Percentiles rank a stretch among this genome's conserved stretches.
Conservation (phyloP, 2,888 invertebrate species). For the Steinernema hermaphroditum region DNA sequence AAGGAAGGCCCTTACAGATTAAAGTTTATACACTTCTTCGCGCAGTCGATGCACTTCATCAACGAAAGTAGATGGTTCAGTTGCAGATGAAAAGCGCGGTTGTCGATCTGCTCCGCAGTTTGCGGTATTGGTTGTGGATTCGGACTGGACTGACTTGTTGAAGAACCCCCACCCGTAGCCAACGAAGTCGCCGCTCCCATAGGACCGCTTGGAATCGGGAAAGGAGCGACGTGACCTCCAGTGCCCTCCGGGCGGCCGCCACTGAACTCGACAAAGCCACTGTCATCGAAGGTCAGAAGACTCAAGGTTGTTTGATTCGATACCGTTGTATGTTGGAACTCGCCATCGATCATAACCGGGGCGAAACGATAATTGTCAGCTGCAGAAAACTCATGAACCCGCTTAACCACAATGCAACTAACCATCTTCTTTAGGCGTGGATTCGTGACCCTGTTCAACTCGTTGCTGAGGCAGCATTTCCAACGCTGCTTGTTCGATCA, state of each 20-base stretch:
- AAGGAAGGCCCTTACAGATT: neutral
- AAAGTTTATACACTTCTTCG: conserved; percentile 4
- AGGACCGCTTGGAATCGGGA: conserved; percentile 9
- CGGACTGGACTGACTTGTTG: too few relatives aligned
- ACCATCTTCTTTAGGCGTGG: too few relatives aligned
- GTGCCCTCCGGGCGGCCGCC: conserved; percentile 14
- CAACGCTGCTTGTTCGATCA: conserved; percentile 17
- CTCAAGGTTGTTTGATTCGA: neutral
- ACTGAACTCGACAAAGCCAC: conserved; percentile 7
- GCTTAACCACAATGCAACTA: too few relatives aligned
- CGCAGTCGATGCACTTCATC: conserved; percentile 21
- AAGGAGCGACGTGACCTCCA: conserved; percentile 14
- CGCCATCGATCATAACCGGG: neutral
- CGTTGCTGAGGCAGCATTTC: conserved; percentile 2
- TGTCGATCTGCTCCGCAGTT: neutral
- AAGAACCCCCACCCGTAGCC: neutral
- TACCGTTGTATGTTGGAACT: neutral
- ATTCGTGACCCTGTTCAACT: neutral
- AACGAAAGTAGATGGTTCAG: neutral
- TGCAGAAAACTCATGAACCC: neutral
- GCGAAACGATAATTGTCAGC: neutral
- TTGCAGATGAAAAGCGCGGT: conserved; percentile 4
- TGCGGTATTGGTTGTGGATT: neutral
- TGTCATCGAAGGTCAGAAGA: conserved; percentile 13
- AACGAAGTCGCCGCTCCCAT: neutral